Evolutionary conservation across 2,797 vertebrate genomes (phyloP), one percentile per base, ranked within the genome.

Genomic region (Amphiprion clarkii): DNA sequence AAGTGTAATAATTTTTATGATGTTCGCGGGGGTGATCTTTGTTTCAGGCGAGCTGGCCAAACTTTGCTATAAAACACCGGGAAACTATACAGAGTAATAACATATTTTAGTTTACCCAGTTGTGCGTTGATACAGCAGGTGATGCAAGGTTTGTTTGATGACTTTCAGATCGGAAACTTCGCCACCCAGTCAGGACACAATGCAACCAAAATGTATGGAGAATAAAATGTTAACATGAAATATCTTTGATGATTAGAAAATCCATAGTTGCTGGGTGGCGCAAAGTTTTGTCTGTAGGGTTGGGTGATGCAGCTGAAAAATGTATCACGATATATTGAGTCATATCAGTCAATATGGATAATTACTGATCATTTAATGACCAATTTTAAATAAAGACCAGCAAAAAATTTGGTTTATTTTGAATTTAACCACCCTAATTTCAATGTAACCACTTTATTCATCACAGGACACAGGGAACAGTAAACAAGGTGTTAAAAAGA

Each of bases 1-100:
- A 73, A 82, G 71, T 71, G 62, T 60, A 78, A 76, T 69, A 4
- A 63, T 77, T 62, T 74, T 83, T 65, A 75, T 55, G 65, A 63
- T 67, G 64, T 83, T 73, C 57, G 59, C 2, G 27, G 21, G 36
- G 71, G 74, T 16, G 52, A 25, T 60, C 65, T 72, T 64, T 66
- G 27, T 79, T 74, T 75, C 54, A 10, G 61, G 70, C 9, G 14
- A 64, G 81, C 53, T 39, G 55, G 25, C 11, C 59, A 67, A 13
- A 27, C 68, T 49, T 54, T 16, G 55, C 74, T 21, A 78, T 80
- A 66, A 80, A 88, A 72, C 57, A 58, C n/a, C 16, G 67, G 44
- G 39, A 79, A 71, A 59, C 29, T 29, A 49, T 46, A 44, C n/a
- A 13, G 49, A 61, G 66, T 19, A 74, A 78, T 81, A 74, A 71